Evolutionary conservation across 2,888 invertebrate species (phyloP), one percentile per base, ranked within the genome.

Genomic region (Helleia helle): DNA sequence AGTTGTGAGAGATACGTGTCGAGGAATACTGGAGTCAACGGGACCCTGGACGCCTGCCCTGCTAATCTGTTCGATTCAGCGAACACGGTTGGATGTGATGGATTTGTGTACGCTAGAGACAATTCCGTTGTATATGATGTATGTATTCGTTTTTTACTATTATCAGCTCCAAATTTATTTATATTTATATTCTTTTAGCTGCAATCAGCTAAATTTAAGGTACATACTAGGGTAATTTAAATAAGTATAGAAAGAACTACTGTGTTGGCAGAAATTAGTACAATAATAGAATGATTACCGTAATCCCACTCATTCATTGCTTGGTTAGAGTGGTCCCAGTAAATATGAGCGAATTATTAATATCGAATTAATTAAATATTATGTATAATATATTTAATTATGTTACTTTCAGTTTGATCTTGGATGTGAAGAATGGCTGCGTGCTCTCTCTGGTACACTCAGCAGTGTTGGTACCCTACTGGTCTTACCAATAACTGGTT

Each of bases 371-470:
- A n/a, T n/a, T n/a, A n/a, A n/a, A n/a, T n/a, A n/a, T n/a, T n/a
- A n/a, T 11, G 17, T 9, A 4, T 34, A 11, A 7, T 18, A 1
- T 11, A 15, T 1, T 27, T n/a, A n/a, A n/a, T n/a, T n/a, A n/a
- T 12, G 4, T 15, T n/a, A 12, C 13, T 45, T 61, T 26, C 51
- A 88, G 88, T 88, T 85, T 61, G 61, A 68, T 46, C 61, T 88
- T 4, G 80, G 84, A 15, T 88, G 88, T 51, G 72, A 85, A 15
- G 70, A 52, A 86, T 90, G 90, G 90, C 87, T 87, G 58, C 62
- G 90, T 37, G 83, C 89, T 1, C 55, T 90, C 42, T 86, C 90
- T 13, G 91, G 91, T 3, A 89, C 90, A 4, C 65, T 89, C 8
- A 87, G 88, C 54, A 89, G 87, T 51, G 52, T 87, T 31, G 90